Conservation (phyloP, 2,113 vertebrate species). For the Pristiophorus japonicus region DNA sequence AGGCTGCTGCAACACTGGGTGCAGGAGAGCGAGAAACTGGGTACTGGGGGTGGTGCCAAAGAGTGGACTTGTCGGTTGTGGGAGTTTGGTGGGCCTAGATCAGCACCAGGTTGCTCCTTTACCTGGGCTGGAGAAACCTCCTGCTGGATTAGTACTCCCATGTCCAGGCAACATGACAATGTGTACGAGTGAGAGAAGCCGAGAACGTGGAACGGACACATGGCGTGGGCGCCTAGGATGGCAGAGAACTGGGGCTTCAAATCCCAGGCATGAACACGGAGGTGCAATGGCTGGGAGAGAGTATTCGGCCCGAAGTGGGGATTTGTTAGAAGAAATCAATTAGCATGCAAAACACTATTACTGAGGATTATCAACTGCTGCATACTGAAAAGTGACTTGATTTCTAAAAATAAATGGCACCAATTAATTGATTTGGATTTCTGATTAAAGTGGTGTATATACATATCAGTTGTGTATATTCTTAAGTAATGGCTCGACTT, state of each 20-base stretch:
- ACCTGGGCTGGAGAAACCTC: neutral
- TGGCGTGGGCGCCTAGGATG: neutral
- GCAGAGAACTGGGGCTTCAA: neutral
- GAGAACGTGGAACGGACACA: neutral
- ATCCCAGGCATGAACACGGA: neutral
- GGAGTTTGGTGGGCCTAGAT: neutral
- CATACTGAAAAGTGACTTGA: neutral
- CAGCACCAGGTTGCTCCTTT: neutral
- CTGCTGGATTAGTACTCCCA: neutral
- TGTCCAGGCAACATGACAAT: neutral
- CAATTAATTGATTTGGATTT: too few species aligned
- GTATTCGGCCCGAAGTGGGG: neutral
- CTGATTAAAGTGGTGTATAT: too few species aligned
- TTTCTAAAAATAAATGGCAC: too few species aligned
- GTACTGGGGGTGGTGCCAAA: neutral
- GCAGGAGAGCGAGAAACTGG: neutral
- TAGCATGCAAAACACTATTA: neutral
- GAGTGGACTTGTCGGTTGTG: neutral
- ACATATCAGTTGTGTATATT: too few species aligned
- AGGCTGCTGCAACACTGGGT: too few species aligned
- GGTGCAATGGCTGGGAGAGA: neutral
- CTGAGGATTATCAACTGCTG: neutral
- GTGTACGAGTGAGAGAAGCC: neutral
- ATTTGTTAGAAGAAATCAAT: neutral
- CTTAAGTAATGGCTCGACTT: neutral